A percentile compares a stretch with the other conserved stretches of the same genome.
phyloP scores from a whole-genome alignment of 2,113 vertebrate genomes.

The Rhinopithecus roxellana region DNA sequence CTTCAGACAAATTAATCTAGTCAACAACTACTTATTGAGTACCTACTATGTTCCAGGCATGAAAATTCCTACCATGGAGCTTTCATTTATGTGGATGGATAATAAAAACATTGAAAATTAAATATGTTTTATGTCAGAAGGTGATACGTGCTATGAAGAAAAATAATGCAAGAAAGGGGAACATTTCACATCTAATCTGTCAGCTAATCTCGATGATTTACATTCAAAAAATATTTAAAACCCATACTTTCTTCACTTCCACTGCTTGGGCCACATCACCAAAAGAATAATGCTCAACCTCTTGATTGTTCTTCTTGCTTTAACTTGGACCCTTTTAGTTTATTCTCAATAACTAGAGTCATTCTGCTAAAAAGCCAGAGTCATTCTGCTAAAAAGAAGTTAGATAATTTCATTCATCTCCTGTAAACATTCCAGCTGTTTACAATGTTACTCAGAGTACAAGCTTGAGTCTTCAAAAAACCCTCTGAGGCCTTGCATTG shows the following conservation, averaged over 20 bases:
- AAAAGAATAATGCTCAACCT: background rate
- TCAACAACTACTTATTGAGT: background rate
- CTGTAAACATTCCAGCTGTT: background rate
- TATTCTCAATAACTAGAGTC: background rate
- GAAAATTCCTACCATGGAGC: background rate
- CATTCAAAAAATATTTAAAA: conserved; percentile 19
- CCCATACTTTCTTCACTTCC: background rate
- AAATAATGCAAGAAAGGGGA: background rate
- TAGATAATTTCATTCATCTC: background rate
- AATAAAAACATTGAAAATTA: background rate
- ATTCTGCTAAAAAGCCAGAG: background rate
- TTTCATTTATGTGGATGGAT: background rate
- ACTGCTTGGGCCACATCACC: background rate
- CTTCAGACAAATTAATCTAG: background rate
- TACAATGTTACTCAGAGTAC: background rate
- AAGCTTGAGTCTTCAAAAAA: background rate
- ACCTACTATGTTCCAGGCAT: background rate
- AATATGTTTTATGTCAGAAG: background rate
- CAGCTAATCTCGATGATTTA: background rate
- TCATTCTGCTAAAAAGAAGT: background rate
- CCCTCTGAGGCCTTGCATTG: background rate
- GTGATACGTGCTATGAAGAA: background rate
- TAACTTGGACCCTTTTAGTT: background rate
- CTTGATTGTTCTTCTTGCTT: background rate
- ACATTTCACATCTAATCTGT: background rate